Base-by-base conservation (phyloP, 2,888 invertebrate species). In the Eupsilia transversa region DNA sequence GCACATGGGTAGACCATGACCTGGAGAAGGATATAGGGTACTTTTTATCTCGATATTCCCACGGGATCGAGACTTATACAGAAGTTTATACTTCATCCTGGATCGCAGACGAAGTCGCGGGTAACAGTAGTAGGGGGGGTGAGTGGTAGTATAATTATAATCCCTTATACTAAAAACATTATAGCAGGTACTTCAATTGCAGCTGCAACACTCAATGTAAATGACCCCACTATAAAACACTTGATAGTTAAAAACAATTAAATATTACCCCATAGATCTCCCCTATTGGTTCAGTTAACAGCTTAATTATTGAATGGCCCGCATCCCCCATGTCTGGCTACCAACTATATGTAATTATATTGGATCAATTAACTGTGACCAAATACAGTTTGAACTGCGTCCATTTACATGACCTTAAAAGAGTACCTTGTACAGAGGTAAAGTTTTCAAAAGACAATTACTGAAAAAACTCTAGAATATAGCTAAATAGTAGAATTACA, bases 281-380 rank as follows among this genome's bases (percentile, higher is more conserved):
- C 72, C 79, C 20, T 23, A 54, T 49, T 41, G 43, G 52, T 57
- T 49, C 27, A 33, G 43, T 67, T 46, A 76, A 73, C 54, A 70
- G 33, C 46, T 72, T 79, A 71, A 79, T 66, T 52, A 57, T 46
- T 72, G 67, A 85, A 79, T 79, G 52, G 67, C 80, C 84, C 77
- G 74, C 65, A 82, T 76, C 77, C 82, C 79, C 68, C 27, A 68
- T 70, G 72, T 61, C 66, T 57, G 43, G 27, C 7, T 59, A 57
- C 30, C 61, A 43, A 69, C 54, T 12, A 66, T 57, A n/a, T n/a
- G n/a, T n/a, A 46, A 69, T 83, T 79, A 66, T 74, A 63, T 79
- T 38, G 38, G 41, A 41, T 67, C 27, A 49, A 56, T 59, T 63
- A 69, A 73, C 73, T 30, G 60, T 83, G 56, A 38, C 79, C 41